Base-by-base conservation (phyloP, 2,113 vertebrate genomes). In the Microtus richardsoni region DNA sequence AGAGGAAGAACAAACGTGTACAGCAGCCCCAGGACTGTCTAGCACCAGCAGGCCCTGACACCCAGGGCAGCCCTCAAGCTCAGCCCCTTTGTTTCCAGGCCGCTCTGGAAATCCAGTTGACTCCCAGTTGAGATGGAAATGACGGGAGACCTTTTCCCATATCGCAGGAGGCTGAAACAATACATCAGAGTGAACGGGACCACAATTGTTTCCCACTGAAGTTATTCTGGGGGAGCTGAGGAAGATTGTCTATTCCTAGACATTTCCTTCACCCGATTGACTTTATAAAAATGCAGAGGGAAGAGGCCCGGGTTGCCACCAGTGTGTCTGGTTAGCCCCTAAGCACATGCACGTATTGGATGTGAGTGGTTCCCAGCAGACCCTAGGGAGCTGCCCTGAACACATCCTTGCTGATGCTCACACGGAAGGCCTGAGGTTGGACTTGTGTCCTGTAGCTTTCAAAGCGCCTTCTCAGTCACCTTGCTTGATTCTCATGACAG, bases 141-240 rank as follows among this genome's bases (percentile, higher is more conserved):
- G 88, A 97, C 98, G 58, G 91, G 95, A 93, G 92, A 94, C 97
- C 98, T 88, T 89, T 99, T 98, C 98, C 98, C 98, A 98, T 98
- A 98, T 97, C 97, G 82, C 60, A 68, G 97, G 44, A 94, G 95
- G 97, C 78, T 86, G 95, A 97, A 98, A 99, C 98, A 99, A 99
- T 98, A 98, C 98, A 93, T 3, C 39, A 0, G 41, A 98, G 93
- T 98, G 98, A 98, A 98, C 96, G 83, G 98, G 95, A 97, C 97
- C 96, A 93, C 97, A 97, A 99, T 99, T 99, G 98, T 99, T 98
- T 98, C 98, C 98, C 98, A 98, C 98, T 92, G 97, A 95, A 98
- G 98, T 98, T 99, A 98, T 98, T 99, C 98, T 98, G 96, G 98
- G 98, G 98, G 98, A 98, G 97, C 98, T 98, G 98, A 98, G 98